These are phyloP conservation scores for Aspidiotus destructor DNA, from an alignment of 2,888 invertebrate genomes.

Conservation along the genomic window DNA sequence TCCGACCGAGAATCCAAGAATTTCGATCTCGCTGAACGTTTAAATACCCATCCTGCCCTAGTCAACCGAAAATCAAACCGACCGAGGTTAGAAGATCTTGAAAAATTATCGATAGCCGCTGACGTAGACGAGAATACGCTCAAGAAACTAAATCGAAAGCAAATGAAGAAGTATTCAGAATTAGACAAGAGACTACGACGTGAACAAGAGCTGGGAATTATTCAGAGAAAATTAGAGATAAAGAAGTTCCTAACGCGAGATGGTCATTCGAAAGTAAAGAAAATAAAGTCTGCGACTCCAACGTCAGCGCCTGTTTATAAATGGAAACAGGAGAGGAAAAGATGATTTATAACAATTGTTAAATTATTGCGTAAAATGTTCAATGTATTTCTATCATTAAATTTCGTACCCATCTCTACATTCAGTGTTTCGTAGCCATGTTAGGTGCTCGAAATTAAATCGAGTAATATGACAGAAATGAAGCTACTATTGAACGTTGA, in stretches of 20 bases:
- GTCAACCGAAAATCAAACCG: constrained; percentile 60
- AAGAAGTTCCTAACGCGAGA: constrained; percentile 58
- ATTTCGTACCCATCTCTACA: too few relatives aligned
- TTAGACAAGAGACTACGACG: constrained; percentile 64
- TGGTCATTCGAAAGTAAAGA: constrained; percentile 53
- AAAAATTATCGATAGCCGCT: constrained; percentile 51
- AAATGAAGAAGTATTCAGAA: constrained; percentile 60
- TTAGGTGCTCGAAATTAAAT: too few relatives aligned
- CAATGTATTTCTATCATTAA: too few relatives aligned
- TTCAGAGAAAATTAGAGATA: constrained; percentile 70
- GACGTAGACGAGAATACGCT: constrained; percentile 47
- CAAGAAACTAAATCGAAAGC: constrained; percentile 41
- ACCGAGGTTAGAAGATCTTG: constrained; percentile 51
- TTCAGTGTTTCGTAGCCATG: too few relatives aligned
- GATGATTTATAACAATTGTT: constrained; percentile 43
- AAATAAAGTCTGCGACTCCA: constrained; percentile 54
- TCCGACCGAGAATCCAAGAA: constrained; percentile 50
- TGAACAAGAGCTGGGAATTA: constrained; percentile 61
- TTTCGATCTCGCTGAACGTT: constrained; percentile 59
- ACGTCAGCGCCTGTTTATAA: constrained; percentile 62
- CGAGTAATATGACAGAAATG: too few relatives aligned
- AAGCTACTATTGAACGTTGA: too few relatives aligned
- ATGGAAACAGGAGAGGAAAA: constrained; percentile 73
- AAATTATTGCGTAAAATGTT: too few relatives aligned
- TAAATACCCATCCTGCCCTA: constrained; percentile 65